A percentile compares a stretch with the other conserved stretches of the same genome.
These are phyloP conservation scores for Platanista minor DNA, from an alignment of 2,113 vertebrate species.

Conservation along the genomic window DNA sequence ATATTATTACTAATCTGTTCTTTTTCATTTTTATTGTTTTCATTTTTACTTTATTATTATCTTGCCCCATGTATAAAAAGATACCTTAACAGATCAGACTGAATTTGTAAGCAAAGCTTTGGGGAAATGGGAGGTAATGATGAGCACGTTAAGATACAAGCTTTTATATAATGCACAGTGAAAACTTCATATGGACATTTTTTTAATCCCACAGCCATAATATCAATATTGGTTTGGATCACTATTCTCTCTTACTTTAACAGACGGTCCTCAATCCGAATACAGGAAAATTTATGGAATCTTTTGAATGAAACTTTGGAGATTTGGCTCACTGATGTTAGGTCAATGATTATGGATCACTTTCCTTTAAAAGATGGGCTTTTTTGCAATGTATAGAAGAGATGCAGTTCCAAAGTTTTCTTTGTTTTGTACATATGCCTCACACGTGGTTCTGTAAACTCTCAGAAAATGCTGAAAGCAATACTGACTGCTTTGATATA, in stretches of 20 bases:
- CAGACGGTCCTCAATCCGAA: not conserved
- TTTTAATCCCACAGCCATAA: not conserved
- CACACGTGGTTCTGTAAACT: slow-evolving; percentile 54
- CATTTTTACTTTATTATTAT: not conserved
- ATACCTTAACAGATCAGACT: not conserved
- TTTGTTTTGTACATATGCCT: slow-evolving; percentile 55
- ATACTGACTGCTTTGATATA: slow-evolving; percentile 19
- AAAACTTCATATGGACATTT: not conserved
- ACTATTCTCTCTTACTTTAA: slow-evolving; percentile 46
- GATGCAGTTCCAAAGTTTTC: slow-evolving; percentile 43
- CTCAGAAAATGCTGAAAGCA: slow-evolving; percentile 29
- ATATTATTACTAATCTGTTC: not conserved
- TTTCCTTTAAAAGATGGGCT: slow-evolving; percentile 59
- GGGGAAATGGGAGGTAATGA: not conserved
- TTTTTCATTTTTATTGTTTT: not conserved
- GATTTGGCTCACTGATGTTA: not conserved
- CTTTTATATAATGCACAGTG: not conserved
- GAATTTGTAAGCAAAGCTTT: not conserved
- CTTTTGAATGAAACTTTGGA: slow-evolving; percentile 57
- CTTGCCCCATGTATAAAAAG: not conserved
- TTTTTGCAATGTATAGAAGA: slow-evolving; percentile 66
- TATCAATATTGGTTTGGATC: slow-evolving; percentile 46
- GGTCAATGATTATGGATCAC: slow-evolving; percentile 55
- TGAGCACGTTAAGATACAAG: not conserved
- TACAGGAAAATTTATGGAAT: slow-evolving; percentile 6